Percentiles rank a stretch among this genome's conserved stretches.
phyloP scores from a whole-genome alignment of 2,797 vertebrate genomes.

The Pseudochirops corinnae region DNA sequence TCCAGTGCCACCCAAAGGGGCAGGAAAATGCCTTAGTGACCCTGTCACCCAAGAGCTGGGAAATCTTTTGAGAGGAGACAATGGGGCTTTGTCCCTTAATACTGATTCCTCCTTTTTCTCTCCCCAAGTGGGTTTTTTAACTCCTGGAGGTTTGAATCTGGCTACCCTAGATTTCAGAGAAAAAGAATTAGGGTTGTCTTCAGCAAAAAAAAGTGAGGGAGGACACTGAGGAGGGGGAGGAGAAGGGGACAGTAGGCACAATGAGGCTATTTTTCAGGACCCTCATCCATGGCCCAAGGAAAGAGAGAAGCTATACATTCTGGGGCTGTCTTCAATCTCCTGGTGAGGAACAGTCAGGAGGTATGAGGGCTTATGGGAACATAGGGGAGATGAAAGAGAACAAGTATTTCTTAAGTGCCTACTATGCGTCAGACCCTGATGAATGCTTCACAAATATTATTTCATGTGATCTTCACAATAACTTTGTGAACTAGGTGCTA shows the following conservation, averaged over 20 bases:
- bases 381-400: background rate
- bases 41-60: slow-evolving; percentile 56
- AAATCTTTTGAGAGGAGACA: slow-evolving; percentile 51
- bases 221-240: background rate
- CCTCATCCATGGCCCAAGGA: slow-evolving; percentile 3
- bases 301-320: background rate
- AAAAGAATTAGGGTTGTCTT: background rate
- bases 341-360: background rate
- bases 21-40: slow-evolving; percentile 52
- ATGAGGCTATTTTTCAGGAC: background rate
- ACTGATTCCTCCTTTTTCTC: slow-evolving; percentile 23
- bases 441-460: background rate
- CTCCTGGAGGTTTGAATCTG: background rate
- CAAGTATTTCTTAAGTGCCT: background rate
- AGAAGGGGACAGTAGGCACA: background rate
- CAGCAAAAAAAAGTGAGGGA: background rate
- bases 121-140: background rate
- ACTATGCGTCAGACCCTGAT: background rate
- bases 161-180: background rate
- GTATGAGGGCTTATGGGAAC: background rate
- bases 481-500: background rate
- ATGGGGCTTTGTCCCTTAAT: slow-evolving; percentile 56
- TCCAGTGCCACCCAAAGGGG: slow-evolving; percentile 40
- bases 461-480: background rate
- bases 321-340: background rate